Conservation (phyloP, 2,797 vertebrate species). For the Phrynocephalus vlangalii region DNA sequence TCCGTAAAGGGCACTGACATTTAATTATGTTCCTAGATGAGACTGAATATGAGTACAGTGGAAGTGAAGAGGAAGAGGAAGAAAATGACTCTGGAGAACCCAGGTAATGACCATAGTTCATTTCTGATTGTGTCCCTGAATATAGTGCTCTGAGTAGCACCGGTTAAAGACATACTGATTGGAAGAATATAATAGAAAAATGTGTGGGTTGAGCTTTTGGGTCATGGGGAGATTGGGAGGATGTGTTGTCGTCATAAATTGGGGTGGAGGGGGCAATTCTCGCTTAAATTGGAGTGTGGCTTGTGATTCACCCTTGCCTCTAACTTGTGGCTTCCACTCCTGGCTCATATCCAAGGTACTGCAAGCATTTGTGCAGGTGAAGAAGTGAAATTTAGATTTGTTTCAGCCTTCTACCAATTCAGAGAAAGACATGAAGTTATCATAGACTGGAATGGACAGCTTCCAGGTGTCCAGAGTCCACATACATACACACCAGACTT, state of each 20-base stretch:
- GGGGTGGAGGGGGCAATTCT: not conserved
- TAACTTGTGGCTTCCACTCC: not conserved
- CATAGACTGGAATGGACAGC: not conserved
- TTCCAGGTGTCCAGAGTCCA: not conserved
- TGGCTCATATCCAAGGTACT: not conserved
- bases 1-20: slow-evolving; percentile 64
- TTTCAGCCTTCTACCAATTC: not conserved
- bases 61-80: slow-evolving; percentile 96
- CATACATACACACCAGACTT: too few species aligned
- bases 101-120: slow-evolving; percentile 79
- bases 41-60: slow-evolving; percentile 97
- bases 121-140: slow-evolving; percentile 17
- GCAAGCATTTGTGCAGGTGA: not conserved
- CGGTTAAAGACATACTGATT: slow-evolving; percentile 10
- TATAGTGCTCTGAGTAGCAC: slow-evolving; percentile 15
- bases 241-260: not conserved
- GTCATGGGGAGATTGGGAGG: not conserved
- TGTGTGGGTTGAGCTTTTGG: not conserved
- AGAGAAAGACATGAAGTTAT: not conserved
- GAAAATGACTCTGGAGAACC: slow-evolving; percentile 93
- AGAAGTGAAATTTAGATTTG: not conserved
- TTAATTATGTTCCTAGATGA: slow-evolving; percentile 86
- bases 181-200: not conserved
- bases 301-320: not conserved
- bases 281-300: not conserved